A percentile compares a stretch with the other conserved stretches of the same genome.
Evolutionary conservation across 1,140 invertebrate species (phyloP).

Genomic region (Ganaspis sp.): DNA sequence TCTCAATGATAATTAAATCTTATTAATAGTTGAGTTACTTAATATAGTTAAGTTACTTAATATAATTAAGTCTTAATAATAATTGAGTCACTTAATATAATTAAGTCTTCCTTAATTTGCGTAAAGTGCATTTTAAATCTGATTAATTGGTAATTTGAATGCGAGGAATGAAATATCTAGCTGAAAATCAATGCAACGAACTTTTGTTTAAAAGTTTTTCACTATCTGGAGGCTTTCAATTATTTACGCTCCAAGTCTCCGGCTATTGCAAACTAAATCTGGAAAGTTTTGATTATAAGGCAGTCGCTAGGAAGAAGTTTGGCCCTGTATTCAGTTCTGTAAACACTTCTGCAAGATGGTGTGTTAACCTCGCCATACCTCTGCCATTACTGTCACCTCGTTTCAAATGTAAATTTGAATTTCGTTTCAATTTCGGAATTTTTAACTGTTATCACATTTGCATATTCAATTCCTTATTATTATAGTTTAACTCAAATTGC

Average conservation of each 20-base stretch:
- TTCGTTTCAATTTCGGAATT: too few species aligned
- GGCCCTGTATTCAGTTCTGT: slow-evolving; percentile 21
- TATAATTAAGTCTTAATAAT: too few species aligned
- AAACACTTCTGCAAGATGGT: slow-evolving; percentile 36
- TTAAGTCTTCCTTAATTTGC: too few species aligned
- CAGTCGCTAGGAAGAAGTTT: slow-evolving; percentile 40
- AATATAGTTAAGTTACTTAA: too few species aligned
- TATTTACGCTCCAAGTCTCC: slow-evolving; percentile 57
- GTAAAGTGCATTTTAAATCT: too few species aligned
- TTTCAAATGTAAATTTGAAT: slow-evolving; percentile 23
- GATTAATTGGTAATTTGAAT: too few species aligned
- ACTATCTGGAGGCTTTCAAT: slow-evolving; percentile 46
- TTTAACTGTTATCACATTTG: slow-evolving; percentile 19
- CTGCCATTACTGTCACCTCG: slow-evolving; percentile 15
- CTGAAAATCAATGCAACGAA: slow-evolving; percentile 43
- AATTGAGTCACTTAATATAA: too few species aligned
- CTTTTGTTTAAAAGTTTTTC: slow-evolving; percentile 34
- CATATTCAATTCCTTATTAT: slow-evolving; percentile 8
- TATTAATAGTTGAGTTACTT: too few species aligned
- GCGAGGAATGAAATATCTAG: too few species aligned
- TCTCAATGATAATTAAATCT: too few species aligned
- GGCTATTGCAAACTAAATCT: slow-evolving; percentile 51
- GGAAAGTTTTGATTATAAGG: slow-evolving; percentile 56
- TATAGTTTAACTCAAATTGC: background rate
- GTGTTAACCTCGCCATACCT: slow-evolving; percentile 25